phyloP scores from a whole-genome alignment of 2,888 invertebrate species.

The Halocaridina rubra region DNA sequence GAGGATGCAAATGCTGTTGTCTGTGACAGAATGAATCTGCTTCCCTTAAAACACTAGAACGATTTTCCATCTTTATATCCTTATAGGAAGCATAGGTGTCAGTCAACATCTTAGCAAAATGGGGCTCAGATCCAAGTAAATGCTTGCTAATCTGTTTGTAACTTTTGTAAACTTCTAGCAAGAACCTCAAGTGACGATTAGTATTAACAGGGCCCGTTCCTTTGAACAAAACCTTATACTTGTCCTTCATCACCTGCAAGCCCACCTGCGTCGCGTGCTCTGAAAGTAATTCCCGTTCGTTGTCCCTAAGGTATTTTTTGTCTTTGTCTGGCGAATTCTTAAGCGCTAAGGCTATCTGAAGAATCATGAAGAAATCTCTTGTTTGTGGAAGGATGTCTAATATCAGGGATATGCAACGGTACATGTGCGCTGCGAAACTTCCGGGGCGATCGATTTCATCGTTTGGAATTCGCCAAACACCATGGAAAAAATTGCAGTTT shows the following conservation, averaged over 20 bases:
- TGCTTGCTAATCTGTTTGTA: conserved; percentile 56
- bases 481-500: conserved; percentile 70
- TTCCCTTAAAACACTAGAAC: conserved; percentile 42
- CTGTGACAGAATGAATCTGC: conserved; percentile 54
- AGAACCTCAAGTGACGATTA: conserved; percentile 68
- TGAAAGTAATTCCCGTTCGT: conserved; percentile 83
- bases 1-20: conserved; percentile 30
- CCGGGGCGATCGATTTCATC: conserved; percentile 92
- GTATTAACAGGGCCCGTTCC: conserved; percentile 61
- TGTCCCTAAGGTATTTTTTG: conserved; percentile 87
- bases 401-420: conserved; percentile 82
- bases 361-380: conserved; percentile 82
- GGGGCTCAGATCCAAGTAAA: conserved; percentile 51
- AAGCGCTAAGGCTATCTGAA: conserved; percentile 83
- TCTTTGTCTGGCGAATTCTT: conserved; percentile 85
- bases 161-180: conserved; percentile 73
- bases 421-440: conserved; percentile 91
- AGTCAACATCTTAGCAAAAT: conserved; percentile 44
- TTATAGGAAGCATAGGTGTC: conserved; percentile 42
- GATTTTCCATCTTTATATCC: conserved; percentile 32
- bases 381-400: conserved; percentile 84
- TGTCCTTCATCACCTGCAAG: conserved; percentile 63
- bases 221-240: conserved; percentile 61
- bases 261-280: conserved; percentile 82
- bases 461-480: conserved; percentile 91